Evolutionary conservation across 2,113 vertebrate species (phyloP).

Genomic region (Sakesphorus luctuosus): DNA sequence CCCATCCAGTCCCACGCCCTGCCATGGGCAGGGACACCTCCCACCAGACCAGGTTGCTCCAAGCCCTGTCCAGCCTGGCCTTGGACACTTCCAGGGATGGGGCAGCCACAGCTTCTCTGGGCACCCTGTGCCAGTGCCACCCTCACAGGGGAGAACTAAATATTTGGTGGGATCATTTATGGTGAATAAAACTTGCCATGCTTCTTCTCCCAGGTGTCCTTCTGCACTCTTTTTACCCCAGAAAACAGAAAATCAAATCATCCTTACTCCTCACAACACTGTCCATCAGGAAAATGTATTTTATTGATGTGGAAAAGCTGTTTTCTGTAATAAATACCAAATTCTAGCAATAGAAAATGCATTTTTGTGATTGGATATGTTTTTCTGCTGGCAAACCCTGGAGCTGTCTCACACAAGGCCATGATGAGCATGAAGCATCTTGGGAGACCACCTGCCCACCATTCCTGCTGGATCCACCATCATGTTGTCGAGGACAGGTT

Average conservation of each 20-base stretch:
- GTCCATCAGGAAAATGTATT: not conserved
- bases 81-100: not conserved
- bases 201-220: not conserved
- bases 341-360: not conserved
- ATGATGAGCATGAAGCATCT: not conserved
- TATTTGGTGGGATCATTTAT: not conserved
- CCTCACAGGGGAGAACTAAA: not conserved
- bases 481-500: fast-evolving
- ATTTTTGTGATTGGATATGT: not conserved
- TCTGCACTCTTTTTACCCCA: not conserved
- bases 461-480: not conserved
- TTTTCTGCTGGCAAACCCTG: not conserved
- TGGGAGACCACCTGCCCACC: not conserved
- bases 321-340: not conserved
- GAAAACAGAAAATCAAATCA: not conserved
- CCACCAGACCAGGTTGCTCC: fast-evolving
- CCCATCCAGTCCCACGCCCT: fast-evolving
- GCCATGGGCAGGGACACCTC: fast-evolving
- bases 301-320: fast-evolving
- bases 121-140: not conserved
- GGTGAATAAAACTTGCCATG: not conserved
- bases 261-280: not conserved
- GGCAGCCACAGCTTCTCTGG: not conserved
- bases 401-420: not conserved
- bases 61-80: fast-evolving